Conservation (phyloP, 2,888 invertebrate species). For the Kuschelorhynchus macadamiae region DNA sequence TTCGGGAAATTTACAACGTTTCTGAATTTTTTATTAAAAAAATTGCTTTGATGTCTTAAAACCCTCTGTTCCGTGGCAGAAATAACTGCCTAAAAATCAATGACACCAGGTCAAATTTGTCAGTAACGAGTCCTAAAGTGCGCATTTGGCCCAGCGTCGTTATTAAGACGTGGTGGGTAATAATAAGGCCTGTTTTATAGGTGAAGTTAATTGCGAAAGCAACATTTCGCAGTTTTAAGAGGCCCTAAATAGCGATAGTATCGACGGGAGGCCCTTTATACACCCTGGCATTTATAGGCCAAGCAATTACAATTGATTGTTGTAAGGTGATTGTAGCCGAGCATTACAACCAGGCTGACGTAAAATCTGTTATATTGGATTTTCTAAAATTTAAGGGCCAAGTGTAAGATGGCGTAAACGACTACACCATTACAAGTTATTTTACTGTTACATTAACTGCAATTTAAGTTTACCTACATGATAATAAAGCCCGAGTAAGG, state of each 20-base stretch:
- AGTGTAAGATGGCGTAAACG: slow-evolving; percentile 48
- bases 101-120: slow-evolving; percentile 13
- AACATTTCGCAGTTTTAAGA: slow-evolving; percentile 63
- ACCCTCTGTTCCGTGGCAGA: too few relatives aligned
- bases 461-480: slow-evolving; percentile 46
- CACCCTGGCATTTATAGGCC: slow-evolving; percentile 65
- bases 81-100: neutral
- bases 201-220: slow-evolving; percentile 64
- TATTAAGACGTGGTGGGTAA: slow-evolving; percentile 60
- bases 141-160: slow-evolving; percentile 46
- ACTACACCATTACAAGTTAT: slow-evolving; percentile 37
- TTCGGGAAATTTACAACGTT: neutral
- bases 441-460: slow-evolving; percentile 38
- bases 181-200: slow-evolving; percentile 62
- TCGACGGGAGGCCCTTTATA: slow-evolving; percentile 64
- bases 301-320: slow-evolving; percentile 68
- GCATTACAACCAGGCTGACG: slow-evolving; percentile 64
- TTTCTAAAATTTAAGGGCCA: slow-evolving; percentile 60
- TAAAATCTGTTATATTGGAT: slow-evolving; percentile 66
- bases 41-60: too few relatives aligned
- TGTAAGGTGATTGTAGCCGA: slow-evolving; percentile 67
- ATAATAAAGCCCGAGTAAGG: slow-evolving; percentile 38
- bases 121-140: slow-evolving; percentile 28
- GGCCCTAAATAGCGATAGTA: slow-evolving; percentile 64
- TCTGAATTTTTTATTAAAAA: neutral